phyloP scores from a whole-genome alignment of 2,113 vertebrate genomes.

The Nettapus auritus region DNA sequence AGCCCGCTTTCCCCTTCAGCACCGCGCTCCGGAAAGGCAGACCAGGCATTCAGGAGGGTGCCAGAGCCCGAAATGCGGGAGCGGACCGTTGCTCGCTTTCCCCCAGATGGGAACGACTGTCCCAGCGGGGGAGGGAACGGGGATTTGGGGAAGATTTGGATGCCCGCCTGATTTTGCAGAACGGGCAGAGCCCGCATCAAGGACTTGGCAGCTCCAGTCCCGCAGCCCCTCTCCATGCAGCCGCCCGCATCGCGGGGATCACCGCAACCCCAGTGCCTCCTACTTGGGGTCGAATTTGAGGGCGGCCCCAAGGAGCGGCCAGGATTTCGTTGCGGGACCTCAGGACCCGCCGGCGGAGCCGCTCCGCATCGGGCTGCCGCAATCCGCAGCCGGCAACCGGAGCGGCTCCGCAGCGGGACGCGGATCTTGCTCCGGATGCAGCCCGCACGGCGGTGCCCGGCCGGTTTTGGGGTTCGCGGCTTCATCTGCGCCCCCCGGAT shows the following conservation, averaged over 20 bases:
- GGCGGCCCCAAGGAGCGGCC: background rate
- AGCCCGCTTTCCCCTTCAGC: background rate
- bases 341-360: background rate
- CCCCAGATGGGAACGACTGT: background rate
- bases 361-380: too few species aligned
- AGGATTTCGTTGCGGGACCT: slow-evolving; percentile 25
- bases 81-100: background rate
- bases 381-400: too few species aligned
- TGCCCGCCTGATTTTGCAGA: background rate
- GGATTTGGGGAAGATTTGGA: background rate
- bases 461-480: too few species aligned
- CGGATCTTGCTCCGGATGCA: too few species aligned
- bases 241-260: background rate
- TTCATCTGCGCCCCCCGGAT: background rate
- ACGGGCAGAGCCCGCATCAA: slow-evolving; percentile 38
- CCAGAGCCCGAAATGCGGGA: background rate
- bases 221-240: slow-evolving; percentile 33
- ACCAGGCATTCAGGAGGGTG: background rate
- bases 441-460: too few species aligned
- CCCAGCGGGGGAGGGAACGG: background rate
- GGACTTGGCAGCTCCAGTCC: slow-evolving; percentile 40
- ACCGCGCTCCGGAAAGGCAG: background rate
- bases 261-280: background rate
- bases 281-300: background rate
- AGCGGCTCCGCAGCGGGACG: too few species aligned